Evolutionary conservation across 2,888 invertebrate species (phyloP).

Genomic region (Eledona agricola): DNA sequence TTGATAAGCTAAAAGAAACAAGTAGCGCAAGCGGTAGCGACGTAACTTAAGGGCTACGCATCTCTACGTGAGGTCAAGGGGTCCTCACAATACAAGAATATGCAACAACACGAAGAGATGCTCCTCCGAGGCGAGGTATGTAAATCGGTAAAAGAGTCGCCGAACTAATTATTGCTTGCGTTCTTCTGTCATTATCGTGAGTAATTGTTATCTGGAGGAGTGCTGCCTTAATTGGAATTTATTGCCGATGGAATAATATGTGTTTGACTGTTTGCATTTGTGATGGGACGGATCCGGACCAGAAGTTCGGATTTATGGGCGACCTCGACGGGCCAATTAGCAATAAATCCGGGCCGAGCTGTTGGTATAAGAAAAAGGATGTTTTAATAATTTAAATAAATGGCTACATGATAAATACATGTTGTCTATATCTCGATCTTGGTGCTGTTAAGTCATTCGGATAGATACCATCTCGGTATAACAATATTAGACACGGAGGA

Average conservation of each 20-base stretch:
- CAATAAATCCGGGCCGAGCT: slow-evolving; percentile 35
- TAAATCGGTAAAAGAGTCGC: slow-evolving; percentile 22
- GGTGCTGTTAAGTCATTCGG: slow-evolving; percentile 32
- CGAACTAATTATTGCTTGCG: not conserved
- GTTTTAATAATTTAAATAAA: slow-evolving; percentile 42
- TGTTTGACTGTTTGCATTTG: slow-evolving; percentile 28
- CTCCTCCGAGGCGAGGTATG: slow-evolving; percentile 35
- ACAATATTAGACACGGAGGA: slow-evolving; percentile 55
- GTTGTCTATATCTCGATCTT: slow-evolving; percentile 42
- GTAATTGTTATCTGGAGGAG: slow-evolving; percentile 24
- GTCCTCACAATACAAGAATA: slow-evolving; percentile 39
- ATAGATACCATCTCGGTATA: slow-evolving; percentile 50
- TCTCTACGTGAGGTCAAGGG: slow-evolving; percentile 44
- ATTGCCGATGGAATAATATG: slow-evolving; percentile 23
- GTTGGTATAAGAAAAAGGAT: slow-evolving; percentile 36
- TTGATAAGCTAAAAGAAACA: slow-evolving; percentile 39
- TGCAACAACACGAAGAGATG: slow-evolving; percentile 35
- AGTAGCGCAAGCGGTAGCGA: slow-evolving; percentile 34
- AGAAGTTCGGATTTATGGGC: slow-evolving; percentile 30
- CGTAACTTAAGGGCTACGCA: slow-evolving; percentile 35
- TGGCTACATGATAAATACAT: slow-evolving; percentile 38
- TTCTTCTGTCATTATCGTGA: slow-evolving; percentile 24
- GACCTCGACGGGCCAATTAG: slow-evolving; percentile 36
- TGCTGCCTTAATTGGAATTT: slow-evolving; percentile 36
- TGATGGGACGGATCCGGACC: slow-evolving; percentile 19